Percentiles rank a stretch among this genome's conserved stretches.
phyloP scores from a whole-genome alignment of 2,888 invertebrate genomes.

The Tipula confusa region DNA sequence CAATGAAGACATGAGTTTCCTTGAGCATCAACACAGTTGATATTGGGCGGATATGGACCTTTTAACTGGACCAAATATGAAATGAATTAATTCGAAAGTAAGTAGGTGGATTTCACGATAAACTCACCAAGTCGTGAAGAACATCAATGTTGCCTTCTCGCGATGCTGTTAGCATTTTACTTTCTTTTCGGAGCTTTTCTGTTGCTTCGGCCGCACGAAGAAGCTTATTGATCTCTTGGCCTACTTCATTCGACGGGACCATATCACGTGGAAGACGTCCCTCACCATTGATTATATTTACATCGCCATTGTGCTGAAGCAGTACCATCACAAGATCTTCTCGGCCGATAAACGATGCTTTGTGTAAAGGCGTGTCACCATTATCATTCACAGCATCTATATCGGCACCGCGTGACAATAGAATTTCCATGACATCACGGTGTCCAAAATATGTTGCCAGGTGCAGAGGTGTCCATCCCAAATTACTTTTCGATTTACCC shows the following conservation, averaged over 20 bases:
- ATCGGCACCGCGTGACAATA: constrained; percentile 56
- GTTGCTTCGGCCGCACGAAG: constrained; percentile 59
- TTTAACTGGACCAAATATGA: constrained; percentile 51
- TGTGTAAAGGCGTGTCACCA: constrained; percentile 63
- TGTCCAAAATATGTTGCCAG: constrained; percentile 66
- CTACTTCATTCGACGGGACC: constrained; percentile 54
- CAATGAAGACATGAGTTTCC: constrained; percentile 65
- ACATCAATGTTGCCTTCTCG: constrained; percentile 57
- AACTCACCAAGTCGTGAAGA: constrained; percentile 56
- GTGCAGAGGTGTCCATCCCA: constrained; percentile 66
- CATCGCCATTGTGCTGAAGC: constrained; percentile 59
- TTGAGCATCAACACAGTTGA: constrained; percentile 60
- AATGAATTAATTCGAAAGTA: not conserved
- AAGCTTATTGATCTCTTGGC: constrained; percentile 51
- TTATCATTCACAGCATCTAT: constrained; percentile 60
- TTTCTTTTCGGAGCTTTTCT: constrained; percentile 55
- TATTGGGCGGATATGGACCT: constrained; percentile 55
- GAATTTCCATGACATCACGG: constrained; percentile 54
- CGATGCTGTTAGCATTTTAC: constrained; percentile 57
- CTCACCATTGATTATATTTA: constrained; percentile 61
- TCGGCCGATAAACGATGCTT: constrained; percentile 64
- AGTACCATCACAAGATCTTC: constrained; percentile 61
- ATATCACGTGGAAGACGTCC: constrained; percentile 58
- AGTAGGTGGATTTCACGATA: not conserved
- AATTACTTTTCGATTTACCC: constrained; percentile 60